Evolutionary conservation across 1,140 invertebrate genomes (phyloP).

Genomic region (Cardiocondyla obscurior): DNA sequence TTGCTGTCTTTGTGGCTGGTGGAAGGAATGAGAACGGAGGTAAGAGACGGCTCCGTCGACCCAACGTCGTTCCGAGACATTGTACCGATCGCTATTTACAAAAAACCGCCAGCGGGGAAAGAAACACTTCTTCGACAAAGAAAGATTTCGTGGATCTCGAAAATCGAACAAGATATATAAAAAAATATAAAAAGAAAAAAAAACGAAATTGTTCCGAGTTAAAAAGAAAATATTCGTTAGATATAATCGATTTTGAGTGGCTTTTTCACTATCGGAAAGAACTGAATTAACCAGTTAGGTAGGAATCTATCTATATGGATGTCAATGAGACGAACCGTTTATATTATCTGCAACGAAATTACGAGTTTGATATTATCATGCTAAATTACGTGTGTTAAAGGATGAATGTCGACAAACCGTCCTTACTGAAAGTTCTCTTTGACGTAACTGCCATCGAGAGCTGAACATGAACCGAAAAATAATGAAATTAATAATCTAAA

Average conservation of each 20-base stretch:
- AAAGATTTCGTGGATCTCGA: not conserved
- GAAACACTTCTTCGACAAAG: not conserved
- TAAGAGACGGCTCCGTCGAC: not conserved
- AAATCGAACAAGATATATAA: not conserved
- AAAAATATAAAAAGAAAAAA: not conserved
- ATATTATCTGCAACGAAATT: not conserved
- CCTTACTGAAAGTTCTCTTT: not conserved
- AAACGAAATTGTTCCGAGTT: not conserved
- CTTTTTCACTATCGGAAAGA: not conserved
- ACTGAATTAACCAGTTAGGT: too few relatives aligned
- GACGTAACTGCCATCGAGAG: not conserved
- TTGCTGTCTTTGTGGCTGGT: slow-evolving; percentile 80
- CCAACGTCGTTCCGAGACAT: slow-evolving; percentile 16
- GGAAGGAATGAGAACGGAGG: slow-evolving; percentile 75
- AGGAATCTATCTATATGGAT: not conserved
- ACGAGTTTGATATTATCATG: not conserved
- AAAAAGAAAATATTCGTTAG: not conserved
- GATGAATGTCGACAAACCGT: slow-evolving; percentile 11
- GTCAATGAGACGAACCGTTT: not conserved
- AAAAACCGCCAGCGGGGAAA: not conserved
- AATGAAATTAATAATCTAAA: not conserved
- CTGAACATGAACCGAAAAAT: not conserved
- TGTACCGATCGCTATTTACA: not conserved
- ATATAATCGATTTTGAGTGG: not conserved
- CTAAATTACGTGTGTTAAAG: not conserved